Base-by-base conservation (phyloP, 2,113 vertebrate genomes). In the Camelus dromedarius region DNA sequence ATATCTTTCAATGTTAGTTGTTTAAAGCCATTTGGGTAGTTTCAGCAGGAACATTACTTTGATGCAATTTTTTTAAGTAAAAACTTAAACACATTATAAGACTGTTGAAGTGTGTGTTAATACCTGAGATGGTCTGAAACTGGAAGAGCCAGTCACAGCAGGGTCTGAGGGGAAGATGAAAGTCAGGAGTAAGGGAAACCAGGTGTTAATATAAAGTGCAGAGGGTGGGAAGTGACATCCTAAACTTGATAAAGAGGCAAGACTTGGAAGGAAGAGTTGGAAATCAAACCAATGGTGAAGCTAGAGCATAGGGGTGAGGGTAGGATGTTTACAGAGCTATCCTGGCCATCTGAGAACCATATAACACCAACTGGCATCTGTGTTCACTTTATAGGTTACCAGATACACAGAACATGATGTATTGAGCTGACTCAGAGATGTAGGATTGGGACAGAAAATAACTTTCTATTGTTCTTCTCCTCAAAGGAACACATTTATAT, bases 1-100 rank as follows among this genome's bases (percentile, higher is more conserved):
- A 14, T 26, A 69, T 35, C 76, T 72, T 94, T 76, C 46, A 82
- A 77, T 32, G 26, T 82, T 70, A 46, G 52, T 2, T 83, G 18
- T 69, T 89, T 38, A 83, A 60, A 82, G 46, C 9, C 20, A 87
- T 87, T 87, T 69, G n/a, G 30, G 42, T 82, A 30, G 54, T 92
- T 83, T 69, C 32, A 82, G 26, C 52, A 62, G 52, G n/a, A 52
- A 62, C 52, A 64, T 89, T 82, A n/a, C 8, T 83, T 92, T 38
- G 18, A 56, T 35, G 30, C n/a, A 46, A 76, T 60, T 58, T 79
- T 84, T 66, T 35, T 30, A 81, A 93, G 73, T 58, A 64, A 86
- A 81, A 67, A 60, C 26, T 85, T 85, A 86, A 50, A 86, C 30
- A 54, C 7, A 22, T 76, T 76, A 58, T 75, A 50, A 19, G 35